Conservation (phyloP, 1,140 invertebrate species). For the Brachionus rotundiformis region DNA sequence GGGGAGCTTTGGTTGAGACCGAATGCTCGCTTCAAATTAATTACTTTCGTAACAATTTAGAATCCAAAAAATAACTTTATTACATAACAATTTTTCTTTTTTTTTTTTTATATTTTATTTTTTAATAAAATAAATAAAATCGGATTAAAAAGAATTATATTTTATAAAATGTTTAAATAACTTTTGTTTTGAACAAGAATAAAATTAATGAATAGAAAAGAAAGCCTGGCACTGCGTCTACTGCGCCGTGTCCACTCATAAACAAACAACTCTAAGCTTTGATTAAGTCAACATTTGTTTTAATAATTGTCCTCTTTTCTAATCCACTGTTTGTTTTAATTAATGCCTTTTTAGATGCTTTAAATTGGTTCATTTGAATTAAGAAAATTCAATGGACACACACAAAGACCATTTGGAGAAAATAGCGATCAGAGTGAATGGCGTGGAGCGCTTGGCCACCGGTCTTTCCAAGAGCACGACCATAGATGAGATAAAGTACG, state of each 20-base stretch:
- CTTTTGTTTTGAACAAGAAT: too few species aligned
- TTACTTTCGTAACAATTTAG: neutral
- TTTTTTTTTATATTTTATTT: neutral
- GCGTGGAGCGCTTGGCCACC: neutral
- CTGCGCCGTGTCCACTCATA: neutral
- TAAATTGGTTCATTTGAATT: neutral
- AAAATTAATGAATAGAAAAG: too few species aligned
- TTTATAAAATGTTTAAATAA: too few species aligned
- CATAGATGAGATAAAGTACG: conserved; percentile 25
- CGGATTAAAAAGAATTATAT: neutral
- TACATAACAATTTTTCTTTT: neutral
- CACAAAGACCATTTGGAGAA: conserved; percentile 1
- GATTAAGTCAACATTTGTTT: neutral
- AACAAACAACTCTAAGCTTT: neutral
- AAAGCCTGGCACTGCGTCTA: too few species aligned
- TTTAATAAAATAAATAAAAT: conserved; percentile 7
- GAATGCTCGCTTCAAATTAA: neutral
- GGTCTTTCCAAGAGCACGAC: conserved; percentile 32
- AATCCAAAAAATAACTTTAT: neutral
- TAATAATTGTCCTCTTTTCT: neutral
- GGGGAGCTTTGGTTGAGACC: neutral
- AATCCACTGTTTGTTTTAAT: neutral
- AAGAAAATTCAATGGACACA: neutral
- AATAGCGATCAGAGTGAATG: conserved; percentile 41
- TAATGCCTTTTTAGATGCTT: neutral